These are phyloP conservation scores for Argyrosomus regius DNA, from an alignment of 2,797 vertebrate species.

Conservation along the genomic window DNA sequence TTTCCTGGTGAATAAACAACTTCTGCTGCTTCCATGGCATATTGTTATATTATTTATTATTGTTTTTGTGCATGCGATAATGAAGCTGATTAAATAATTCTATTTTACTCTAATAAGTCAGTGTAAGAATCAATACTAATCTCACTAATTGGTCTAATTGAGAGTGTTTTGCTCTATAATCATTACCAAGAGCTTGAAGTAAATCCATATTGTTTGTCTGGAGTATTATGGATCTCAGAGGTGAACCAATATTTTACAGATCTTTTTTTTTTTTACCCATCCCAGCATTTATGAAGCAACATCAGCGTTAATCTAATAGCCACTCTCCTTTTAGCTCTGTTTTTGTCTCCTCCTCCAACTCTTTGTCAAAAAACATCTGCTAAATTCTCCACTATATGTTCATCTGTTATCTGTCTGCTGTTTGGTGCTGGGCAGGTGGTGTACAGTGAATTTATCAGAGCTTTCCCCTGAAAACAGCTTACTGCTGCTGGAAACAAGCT, in stretches of 20 bases:
- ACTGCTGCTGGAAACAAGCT: not conserved
- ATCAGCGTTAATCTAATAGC: too few species aligned
- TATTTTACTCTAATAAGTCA: not conserved
- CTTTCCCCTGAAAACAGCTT: not conserved
- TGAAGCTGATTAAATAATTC: not conserved
- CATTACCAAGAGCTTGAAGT: not conserved
- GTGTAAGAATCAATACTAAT: not conserved
- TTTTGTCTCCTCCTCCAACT: too few species aligned
- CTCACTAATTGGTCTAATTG: too few species aligned
- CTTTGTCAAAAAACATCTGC: not conserved
- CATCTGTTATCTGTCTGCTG: not conserved
- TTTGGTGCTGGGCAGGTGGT: not conserved
- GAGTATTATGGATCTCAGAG: not conserved
- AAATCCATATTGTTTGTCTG: not conserved
- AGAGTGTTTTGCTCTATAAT: too few species aligned
- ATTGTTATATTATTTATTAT: not conserved
- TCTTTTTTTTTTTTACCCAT: too few species aligned
- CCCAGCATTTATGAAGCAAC: too few species aligned
- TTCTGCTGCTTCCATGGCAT: not conserved
- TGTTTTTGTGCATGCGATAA: not conserved
- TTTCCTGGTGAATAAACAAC: not conserved
- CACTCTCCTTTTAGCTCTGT: too few species aligned
- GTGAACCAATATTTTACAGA: not conserved
- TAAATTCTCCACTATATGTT: not conserved
- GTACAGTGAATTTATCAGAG: not conserved